Evolutionary conservation across 2,113 vertebrate species (phyloP).

Genomic region (Scytalopus superciliaris): DNA sequence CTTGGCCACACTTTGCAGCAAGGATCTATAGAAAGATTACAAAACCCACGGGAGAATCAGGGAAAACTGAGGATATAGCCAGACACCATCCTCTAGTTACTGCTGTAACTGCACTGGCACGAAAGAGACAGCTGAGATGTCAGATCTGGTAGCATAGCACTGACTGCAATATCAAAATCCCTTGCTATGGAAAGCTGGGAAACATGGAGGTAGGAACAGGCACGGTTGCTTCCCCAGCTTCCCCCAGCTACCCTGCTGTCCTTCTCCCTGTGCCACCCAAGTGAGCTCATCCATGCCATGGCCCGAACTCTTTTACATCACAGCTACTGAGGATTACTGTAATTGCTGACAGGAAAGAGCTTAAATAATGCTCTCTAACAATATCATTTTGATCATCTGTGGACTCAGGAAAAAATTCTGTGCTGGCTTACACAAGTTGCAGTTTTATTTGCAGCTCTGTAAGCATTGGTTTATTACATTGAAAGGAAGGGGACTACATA

Average conservation of each 20-base stretch:
- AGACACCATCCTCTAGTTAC: neutral
- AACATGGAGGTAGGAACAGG: neutral
- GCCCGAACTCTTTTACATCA: neutral
- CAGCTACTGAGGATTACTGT: neutral
- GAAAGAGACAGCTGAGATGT: neutral
- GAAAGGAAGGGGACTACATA: neutral
- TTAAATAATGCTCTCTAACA: neutral
- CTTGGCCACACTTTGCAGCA: neutral
- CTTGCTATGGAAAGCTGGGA: neutral
- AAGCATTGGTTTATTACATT: neutral
- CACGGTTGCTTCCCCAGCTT: neutral
- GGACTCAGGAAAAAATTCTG: neutral
- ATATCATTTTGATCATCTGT: neutral
- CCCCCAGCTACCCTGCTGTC: neutral
- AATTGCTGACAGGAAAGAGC: neutral
- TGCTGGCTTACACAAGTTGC: neutral
- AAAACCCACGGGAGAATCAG: neutral
- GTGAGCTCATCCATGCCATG: neutral
- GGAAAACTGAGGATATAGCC: neutral
- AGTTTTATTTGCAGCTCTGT: conserved; percentile 2
- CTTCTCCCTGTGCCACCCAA: neutral
- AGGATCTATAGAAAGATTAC: neutral
- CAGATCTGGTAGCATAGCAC: neutral
- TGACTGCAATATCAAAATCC: neutral
- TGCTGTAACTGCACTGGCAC: neutral